Evolutionary conservation across 30 jellyfish, hydroid and myxozoan species (phyloP), one percentile per base, ranked within the genome.

Genomic region (Aurelia coerulea): DNA sequence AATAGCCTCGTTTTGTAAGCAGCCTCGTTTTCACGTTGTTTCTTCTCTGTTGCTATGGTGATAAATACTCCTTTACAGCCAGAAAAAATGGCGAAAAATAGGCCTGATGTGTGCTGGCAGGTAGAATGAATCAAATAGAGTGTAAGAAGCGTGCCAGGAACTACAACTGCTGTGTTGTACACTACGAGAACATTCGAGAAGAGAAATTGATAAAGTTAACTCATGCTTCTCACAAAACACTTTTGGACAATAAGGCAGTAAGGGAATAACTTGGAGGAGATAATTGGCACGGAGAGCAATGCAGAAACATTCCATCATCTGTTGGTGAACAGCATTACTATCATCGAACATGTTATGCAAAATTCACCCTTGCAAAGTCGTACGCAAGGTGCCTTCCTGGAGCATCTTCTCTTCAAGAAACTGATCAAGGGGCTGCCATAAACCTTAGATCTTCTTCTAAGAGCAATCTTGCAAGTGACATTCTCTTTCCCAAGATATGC

Each of bases 301-400:
- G 71, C 71, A 10, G 71, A 42, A 42, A 6, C 53, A 42, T 42
- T 42, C 53, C 53, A 42, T 42, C 53, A 42, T 42, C 5, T 42
- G 53, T 42, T 2, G 53, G 53, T 42, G 53, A 42, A 42, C 10
- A 42, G 5, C 53, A 6, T 5, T 42, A 42, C 53, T 67, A 67
- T 34, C 78, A 67, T 67, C 29, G 59, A 67, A 14, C 78, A 2
- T 67, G 78, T 10, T 67, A 67, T 67, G 78, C 78, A 67, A 67
- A 67, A 10, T 67, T 67, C 78, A 67, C 78, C 11, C 78, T 67
- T 60, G 69, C 69, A 60, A 60, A 60, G 34, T 60, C 69, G 33
- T 60, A 60, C 23, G 69, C 69, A 15, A 67, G 35, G 9, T 58
- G 78, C 53, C 53, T 62, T 62, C 71, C 71, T 3, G 71, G 71